Percentiles rank a stretch among this genome's conserved stretches.
These are phyloP conservation scores for Brachypodius melanocephalos DNA, from an alignment of 2,113 vertebrate genomes.

Conservation along the genomic window DNA sequence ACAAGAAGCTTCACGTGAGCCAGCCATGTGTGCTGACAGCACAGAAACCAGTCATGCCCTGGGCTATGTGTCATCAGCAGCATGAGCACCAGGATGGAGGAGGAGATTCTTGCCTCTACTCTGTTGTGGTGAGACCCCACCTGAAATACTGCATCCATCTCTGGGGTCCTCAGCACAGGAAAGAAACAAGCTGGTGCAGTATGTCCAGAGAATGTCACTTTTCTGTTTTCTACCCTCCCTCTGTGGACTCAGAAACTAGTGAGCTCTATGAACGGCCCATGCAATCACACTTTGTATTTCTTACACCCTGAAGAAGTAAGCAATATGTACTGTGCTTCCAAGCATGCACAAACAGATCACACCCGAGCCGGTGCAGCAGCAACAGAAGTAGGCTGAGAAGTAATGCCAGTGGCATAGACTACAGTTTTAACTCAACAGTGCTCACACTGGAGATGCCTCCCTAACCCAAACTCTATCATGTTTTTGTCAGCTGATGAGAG, in stretches of 20 bases:
- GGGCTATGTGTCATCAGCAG: background rate
- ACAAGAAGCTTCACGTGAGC: background rate
- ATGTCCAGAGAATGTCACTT: background rate
- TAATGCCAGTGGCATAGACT: background rate
- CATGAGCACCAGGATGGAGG: background rate
- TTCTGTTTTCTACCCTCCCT: background rate
- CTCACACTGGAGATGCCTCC: background rate
- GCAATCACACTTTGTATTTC: background rate
- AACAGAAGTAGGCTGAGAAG: background rate
- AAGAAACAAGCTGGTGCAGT: background rate
- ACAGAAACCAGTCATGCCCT: background rate
- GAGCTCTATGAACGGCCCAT: background rate
- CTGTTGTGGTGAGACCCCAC: background rate
- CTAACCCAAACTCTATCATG: no score
- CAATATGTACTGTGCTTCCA: background rate
- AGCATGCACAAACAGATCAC: background rate
- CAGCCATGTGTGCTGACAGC: background rate
- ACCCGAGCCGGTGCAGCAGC: background rate
- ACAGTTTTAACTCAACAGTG: background rate
- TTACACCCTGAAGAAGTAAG: background rate
- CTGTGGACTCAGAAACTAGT: background rate
- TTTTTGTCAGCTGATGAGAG: background rate
- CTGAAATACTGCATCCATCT: background rate
- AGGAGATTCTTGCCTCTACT: background rate
- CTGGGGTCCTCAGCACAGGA: background rate